Evolutionary conservation across 1,140 invertebrate genomes (phyloP).

Genomic region (Calephelis virginiensis): DNA sequence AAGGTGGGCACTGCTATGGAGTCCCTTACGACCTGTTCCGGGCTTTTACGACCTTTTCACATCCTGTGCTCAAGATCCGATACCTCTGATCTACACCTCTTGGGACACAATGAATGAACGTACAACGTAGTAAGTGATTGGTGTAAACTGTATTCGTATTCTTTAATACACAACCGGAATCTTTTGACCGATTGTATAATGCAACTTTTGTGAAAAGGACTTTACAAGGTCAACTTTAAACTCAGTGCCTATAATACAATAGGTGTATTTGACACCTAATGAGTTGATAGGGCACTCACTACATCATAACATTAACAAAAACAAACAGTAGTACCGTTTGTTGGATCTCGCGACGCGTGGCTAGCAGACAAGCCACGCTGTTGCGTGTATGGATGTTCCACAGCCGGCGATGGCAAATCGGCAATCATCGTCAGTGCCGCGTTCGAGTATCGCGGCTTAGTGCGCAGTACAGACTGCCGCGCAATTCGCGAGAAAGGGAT

Average conservation of each 20-base stretch:
- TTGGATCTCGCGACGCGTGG: constrained; percentile 28
- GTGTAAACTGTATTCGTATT: neutral
- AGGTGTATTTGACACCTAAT: constrained; percentile 3
- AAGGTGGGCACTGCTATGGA: constrained; percentile 22
- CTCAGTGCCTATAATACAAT: neutral
- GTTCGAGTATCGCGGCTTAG: constrained; percentile 50
- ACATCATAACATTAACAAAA: constrained; percentile 54
- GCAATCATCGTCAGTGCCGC: constrained; percentile 59
- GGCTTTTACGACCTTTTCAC: constrained; percentile 43
- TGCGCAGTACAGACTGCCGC: constrained; percentile 66
- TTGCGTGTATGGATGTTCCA: constrained; percentile 43
- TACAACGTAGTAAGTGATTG: constrained; percentile 32
- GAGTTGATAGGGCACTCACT: constrained; percentile 35
- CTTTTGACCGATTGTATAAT: neutral
- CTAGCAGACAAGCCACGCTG: constrained; percentile 33
- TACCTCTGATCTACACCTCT: constrained; percentile 15
- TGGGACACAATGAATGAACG: constrained; percentile 30
- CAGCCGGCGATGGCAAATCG: constrained; percentile 48
- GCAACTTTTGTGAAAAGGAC: neutral
- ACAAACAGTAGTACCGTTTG: constrained; percentile 49
- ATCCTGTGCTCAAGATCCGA: constrained; percentile 15
- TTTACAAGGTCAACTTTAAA: neutral
- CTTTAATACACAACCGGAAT: neutral
- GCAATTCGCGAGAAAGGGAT: constrained; percentile 57
- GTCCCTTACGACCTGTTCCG: constrained; percentile 43